Evolutionary conservation across 2,797 vertebrate species (phyloP).

Genomic region (Alexandromys oeconomus): DNA sequence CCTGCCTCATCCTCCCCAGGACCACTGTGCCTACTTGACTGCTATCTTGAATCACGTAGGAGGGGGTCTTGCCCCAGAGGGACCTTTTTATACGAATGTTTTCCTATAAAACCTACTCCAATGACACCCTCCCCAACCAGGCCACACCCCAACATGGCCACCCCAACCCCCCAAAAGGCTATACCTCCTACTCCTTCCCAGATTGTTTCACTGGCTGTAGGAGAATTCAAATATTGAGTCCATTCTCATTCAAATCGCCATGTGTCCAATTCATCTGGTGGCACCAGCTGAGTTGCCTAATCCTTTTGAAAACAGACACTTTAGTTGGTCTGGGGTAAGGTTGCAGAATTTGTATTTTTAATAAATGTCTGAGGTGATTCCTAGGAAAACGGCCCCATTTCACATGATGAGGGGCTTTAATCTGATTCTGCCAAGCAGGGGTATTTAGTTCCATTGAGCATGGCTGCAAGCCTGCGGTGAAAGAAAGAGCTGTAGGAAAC

Average conservation of each 20-base stretch:
- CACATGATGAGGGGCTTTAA: background rate
- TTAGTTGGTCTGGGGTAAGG: background rate
- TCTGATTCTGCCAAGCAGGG: background rate
- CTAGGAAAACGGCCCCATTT: background rate
- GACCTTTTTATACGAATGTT: constrained; percentile 4
- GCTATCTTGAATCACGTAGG: background rate
- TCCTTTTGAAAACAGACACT: background rate
- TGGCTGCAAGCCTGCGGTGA: background rate
- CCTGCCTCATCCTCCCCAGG: too few species aligned
- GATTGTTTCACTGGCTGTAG: background rate
- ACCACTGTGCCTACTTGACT: background rate
- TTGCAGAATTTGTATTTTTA: constrained; percentile 32
- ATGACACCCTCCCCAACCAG: background rate
- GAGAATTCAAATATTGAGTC: background rate
- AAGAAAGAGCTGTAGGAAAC: background rate
- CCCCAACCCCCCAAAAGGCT: background rate
- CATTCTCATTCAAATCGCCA: background rate
- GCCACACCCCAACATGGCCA: background rate
- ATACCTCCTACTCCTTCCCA: background rate
- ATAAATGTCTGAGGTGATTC: background rate
- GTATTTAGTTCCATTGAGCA: background rate
- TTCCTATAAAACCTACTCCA: background rate
- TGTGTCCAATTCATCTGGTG: background rate
- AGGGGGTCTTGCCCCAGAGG: background rate
- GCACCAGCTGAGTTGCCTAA: background rate